These are phyloP conservation scores for Drosophila subsilvestris DNA, from an alignment of 2,888 invertebrate genomes.

Conservation along the genomic window DNA sequence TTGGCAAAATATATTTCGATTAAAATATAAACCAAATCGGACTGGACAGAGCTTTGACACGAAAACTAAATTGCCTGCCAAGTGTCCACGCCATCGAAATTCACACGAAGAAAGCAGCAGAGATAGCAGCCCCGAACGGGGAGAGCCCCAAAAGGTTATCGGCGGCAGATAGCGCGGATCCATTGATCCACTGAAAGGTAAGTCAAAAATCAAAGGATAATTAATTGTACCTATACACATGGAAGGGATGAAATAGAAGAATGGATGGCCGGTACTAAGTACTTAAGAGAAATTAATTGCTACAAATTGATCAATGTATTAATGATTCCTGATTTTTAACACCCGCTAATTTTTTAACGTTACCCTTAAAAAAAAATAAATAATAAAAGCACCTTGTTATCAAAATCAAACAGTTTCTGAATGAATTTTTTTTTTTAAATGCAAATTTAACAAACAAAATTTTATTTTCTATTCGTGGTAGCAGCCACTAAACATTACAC, in stretches of 20 bases:
- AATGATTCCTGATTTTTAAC: no score
- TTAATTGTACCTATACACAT: neutral
- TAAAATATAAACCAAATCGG: conserved; percentile 75
- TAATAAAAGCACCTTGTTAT: no score
- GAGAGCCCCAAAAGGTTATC: conserved; percentile 65
- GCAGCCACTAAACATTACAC: no score
- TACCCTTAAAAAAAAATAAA: no score
- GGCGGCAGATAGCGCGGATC: conserved; percentile 8
- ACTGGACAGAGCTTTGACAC: conserved; percentile 72
- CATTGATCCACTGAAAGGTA: conserved; percentile 23
- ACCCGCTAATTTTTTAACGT: no score
- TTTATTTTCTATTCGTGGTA: no score
- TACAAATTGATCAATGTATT: no score
- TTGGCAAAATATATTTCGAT: conserved; percentile 67
- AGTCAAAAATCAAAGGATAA: conserved; percentile 2
- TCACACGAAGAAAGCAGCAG: conserved; percentile 6
- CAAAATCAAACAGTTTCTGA: no score
- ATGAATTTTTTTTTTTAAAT: no score
- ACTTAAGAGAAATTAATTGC: neutral
- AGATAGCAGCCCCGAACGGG: conserved; percentile 23
- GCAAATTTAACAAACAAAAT: no score
- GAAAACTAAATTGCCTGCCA: conserved; percentile 69
- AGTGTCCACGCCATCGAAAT: conserved; percentile 37
- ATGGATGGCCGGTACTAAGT: neutral
- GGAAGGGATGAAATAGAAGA: neutral